These are phyloP conservation scores for Varroa destructor DNA, from an alignment of 1,140 invertebrate genomes.

Conservation along the genomic window DNA sequence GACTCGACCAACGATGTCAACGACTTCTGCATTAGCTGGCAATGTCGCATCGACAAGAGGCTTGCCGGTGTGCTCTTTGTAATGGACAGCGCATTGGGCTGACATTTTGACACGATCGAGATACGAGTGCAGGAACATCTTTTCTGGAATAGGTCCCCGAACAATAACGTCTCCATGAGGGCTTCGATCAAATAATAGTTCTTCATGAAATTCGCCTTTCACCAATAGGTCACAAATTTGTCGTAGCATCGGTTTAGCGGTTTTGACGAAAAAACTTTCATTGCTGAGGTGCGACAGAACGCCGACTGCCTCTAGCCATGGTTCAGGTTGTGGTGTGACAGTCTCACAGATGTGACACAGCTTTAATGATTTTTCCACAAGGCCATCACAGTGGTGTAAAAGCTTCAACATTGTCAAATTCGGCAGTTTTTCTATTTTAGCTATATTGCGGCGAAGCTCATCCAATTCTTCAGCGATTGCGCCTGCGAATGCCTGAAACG, in stretches of 20 bases:
- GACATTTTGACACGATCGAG: conserved; percentile 12
- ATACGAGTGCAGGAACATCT: conserved; percentile 21
- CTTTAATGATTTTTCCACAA: background rate
- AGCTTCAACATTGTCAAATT: conserved; percentile 2
- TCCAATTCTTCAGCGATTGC: conserved; percentile 12
- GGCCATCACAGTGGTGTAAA: background rate
- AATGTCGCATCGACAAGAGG: background rate
- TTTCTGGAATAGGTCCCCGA: conserved; percentile 15
- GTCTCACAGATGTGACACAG: conserved; percentile 27
- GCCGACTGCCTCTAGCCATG: conserved; percentile 16
- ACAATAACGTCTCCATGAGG: conserved; percentile 17
- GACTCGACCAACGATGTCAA: background rate
- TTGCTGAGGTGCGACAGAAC: conserved; percentile 21
- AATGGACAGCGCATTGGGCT: conserved; percentile 6
- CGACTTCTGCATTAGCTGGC: background rate
- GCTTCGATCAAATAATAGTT: conserved; percentile 4
- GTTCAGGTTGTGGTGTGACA: conserved; percentile 14
- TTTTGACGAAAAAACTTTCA: conserved; percentile 17
- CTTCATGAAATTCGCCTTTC: conserved; percentile 23
- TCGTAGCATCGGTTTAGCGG: conserved; percentile 13
- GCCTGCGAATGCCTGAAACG: conserved; percentile 15
- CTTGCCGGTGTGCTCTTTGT: conserved; percentile 18
- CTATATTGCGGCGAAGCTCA: background rate
- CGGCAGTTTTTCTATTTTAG: background rate
- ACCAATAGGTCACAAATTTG: conserved; percentile 12